phyloP scores from a whole-genome alignment of 2,888 invertebrate genomes.

The Trichacis sp. region DNA sequence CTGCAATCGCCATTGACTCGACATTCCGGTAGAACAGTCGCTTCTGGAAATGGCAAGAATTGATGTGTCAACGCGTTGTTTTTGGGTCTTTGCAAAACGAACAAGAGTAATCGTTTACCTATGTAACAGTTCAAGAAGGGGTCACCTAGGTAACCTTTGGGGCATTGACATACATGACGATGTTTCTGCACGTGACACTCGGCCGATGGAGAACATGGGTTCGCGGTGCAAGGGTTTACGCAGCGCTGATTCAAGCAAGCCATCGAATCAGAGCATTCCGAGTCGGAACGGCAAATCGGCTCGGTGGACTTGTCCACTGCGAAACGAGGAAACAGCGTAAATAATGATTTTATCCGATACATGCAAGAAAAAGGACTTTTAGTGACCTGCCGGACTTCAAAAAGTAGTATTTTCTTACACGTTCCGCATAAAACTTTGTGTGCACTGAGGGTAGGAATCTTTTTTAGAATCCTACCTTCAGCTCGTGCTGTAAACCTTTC shows the following conservation, averaged over 20 bases:
- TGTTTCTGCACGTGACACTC: constrained; percentile 83
- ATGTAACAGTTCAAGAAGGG: constrained; percentile 83
- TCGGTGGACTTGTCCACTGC: constrained; percentile 60
- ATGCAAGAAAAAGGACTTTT: too few species aligned
- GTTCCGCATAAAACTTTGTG: too few species aligned
- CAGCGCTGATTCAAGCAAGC: constrained; percentile 81
- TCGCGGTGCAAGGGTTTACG: constrained; percentile 80
- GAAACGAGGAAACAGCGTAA: constrained; percentile 12
- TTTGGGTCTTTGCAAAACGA: constrained; percentile 2
- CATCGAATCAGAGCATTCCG: constrained; percentile 80
- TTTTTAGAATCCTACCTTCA: too few species aligned
- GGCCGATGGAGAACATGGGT: constrained; percentile 83
- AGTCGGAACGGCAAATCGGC: constrained; percentile 78
- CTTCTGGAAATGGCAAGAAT: constrained; percentile 62
- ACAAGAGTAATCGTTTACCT: too few species aligned
- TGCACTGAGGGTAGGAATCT: too few species aligned
- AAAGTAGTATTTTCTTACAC: too few species aligned
- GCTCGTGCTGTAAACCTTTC: too few species aligned
- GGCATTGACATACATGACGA: constrained; percentile 82
- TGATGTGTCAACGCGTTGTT: too few species aligned
- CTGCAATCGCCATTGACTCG: constrained; percentile 81
- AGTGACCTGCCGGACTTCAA: too few species aligned
- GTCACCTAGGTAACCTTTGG: constrained; percentile 80
- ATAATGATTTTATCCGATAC: too few species aligned
- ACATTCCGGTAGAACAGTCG: constrained; percentile 75